A percentile compares a stretch with the other conserved stretches of the same genome.
phyloP scores from a whole-genome alignment of 2,113 vertebrate species.

The Mustela lutreola region DNA sequence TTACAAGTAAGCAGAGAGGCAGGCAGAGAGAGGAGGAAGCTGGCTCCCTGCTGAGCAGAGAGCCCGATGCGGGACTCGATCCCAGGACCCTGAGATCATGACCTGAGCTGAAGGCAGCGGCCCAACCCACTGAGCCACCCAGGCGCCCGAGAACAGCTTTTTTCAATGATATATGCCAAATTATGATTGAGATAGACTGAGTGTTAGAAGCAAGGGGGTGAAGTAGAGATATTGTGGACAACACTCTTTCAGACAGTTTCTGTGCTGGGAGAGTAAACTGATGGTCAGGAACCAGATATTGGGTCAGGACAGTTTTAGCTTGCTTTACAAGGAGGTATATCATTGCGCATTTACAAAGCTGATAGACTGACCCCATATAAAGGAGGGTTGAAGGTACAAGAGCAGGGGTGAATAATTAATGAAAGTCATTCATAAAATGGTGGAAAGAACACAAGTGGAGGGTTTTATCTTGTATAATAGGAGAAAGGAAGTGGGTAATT shows the following conservation, averaged over 20 bases:
- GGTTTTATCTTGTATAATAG: not conserved
- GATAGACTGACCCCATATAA: not conserved
- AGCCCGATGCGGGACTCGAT: too few species aligned
- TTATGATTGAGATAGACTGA: not conserved
- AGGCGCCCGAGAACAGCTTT: not conserved
- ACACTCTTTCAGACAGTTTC: not conserved
- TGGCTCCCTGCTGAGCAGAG: too few species aligned
- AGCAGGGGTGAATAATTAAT: not conserved
- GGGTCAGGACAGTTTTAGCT: not conserved
- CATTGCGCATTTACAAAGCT: not conserved
- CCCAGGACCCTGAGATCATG: too few species aligned
- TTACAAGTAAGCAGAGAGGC: too few species aligned
- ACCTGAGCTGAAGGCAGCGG: too few species aligned
- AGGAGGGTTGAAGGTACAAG: not conserved
- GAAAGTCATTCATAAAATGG: not conserved
- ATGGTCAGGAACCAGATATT: too few species aligned
- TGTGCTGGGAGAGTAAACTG: accelerated
- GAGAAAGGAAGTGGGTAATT: not conserved
- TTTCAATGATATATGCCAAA: not conserved
- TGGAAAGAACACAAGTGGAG: not conserved
- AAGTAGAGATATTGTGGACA: not conserved
- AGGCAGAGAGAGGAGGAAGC: too few species aligned
- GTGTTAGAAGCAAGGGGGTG: not conserved
- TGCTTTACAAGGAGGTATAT: not conserved
- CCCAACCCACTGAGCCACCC: too few species aligned